These are phyloP conservation scores for Serranus cabrilla DNA, from an alignment of 2,797 vertebrate genomes.

Conservation along the genomic window DNA sequence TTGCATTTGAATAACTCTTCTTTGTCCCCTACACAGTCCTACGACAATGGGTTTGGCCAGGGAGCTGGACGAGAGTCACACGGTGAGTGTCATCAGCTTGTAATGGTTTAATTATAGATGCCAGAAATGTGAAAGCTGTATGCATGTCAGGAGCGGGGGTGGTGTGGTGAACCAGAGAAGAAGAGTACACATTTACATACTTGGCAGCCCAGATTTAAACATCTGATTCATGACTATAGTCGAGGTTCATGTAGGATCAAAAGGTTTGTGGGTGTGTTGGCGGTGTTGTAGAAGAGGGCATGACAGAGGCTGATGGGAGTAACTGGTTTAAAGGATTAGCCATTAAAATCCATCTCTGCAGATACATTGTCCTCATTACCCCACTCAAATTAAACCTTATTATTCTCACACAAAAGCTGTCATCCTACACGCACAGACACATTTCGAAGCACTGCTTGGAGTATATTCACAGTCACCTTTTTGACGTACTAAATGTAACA, in stretches of 20 bases:
- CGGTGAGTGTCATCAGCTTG: slow-evolving; percentile 86
- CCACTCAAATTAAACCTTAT: slow-evolving; percentile 60
- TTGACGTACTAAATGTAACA: neutral
- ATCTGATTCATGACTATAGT: neutral
- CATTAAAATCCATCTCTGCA: slow-evolving; percentile 59
- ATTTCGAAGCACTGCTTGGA: slow-evolving; percentile 12
- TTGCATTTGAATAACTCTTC: slow-evolving; percentile 34
- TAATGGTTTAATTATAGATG: neutral
- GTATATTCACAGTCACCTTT: slow-evolving; percentile 8
- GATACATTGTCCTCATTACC: slow-evolving; percentile 64
- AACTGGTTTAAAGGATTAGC: slow-evolving; percentile 78
- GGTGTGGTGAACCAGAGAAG: neutral
- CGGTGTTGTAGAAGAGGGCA: slow-evolving; percentile 9
- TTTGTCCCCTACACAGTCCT: slow-evolving; percentile 87
- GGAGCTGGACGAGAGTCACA: slow-evolving; percentile 97
- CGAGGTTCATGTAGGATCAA: slow-evolving; percentile 22
- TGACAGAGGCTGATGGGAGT: slow-evolving; percentile 59
- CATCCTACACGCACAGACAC: slow-evolving; percentile 18
- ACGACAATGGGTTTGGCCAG: slow-evolving; percentile 96
- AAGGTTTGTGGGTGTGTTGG: slow-evolving; percentile 20
- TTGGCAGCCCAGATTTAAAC: neutral
- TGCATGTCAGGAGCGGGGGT: neutral
- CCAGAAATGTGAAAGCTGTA: neutral
- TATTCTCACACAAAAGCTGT: slow-evolving; percentile 51
- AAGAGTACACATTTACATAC: neutral